Base-by-base conservation (phyloP, 2,797 vertebrate genomes). In the Mus minutoides region DNA sequence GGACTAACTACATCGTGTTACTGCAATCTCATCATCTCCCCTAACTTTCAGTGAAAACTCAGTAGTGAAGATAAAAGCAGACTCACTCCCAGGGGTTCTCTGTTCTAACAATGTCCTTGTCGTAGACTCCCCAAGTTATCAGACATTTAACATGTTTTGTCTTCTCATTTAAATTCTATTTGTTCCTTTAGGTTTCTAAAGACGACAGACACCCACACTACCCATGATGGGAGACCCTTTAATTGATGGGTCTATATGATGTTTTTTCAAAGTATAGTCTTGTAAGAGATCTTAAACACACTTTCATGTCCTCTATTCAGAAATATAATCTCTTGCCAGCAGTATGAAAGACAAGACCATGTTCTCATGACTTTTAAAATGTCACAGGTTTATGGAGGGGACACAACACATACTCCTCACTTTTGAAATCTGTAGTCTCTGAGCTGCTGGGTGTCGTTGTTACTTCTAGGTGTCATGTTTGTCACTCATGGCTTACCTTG, bases 151-250 rank as follows among this genome's bases (percentile, higher is more conserved):
- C 8, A 37, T 5, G 11, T 60, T 37, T 37, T 82, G 49, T 76
- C 37, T 80, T 91, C 90, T 92, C 46, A 79, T 22, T 94, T 92
- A 91, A 88, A 91, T 76, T 80, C 21, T 10, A 26, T n/a, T 91
- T 92, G 13, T 13, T 85, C 31, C 31, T 26, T 75, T 88, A 26
- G 2, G 3, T 80, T 88, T 93, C 67, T 89, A 75, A 87, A 79
- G 29, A 94, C 16, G n/a, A 73, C 19, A 37, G 58, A 56, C 77
- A 21, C 24, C 12, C 21, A 71, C 34, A 73, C 56, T 58, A 58
- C 21, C 69, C 12, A 1, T 24, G 67, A 54, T 89, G 67, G 34
- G 43, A 67, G 29, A 54, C 22, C 14, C 71, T 71, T 87, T 29
- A 37, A 84, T 16, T 52, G 37, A 34, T 87, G 43, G 60, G 34